phyloP scores from a whole-genome alignment of 2,113 vertebrate species.

The Dinomys branickii region DNA sequence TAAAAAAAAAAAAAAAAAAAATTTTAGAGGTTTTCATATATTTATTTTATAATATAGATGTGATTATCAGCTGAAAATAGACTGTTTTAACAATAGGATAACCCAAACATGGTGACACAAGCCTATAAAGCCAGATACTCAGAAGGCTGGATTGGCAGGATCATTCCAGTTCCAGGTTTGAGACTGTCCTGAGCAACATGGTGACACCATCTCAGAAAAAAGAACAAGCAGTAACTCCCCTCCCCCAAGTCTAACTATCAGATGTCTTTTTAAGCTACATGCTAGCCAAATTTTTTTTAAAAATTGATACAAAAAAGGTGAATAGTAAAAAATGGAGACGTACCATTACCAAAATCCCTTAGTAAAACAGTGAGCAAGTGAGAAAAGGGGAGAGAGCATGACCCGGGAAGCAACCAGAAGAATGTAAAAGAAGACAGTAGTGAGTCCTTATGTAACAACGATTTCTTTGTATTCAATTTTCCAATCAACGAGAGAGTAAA shows the following conservation, averaged over 20 bases:
- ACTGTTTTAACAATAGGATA: not conserved
- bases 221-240: no score
- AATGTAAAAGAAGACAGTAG: not conserved
- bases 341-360: not conserved
- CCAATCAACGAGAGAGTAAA: not conserved
- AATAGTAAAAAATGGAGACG: not conserved
- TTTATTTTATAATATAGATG: not conserved
- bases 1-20: no score
- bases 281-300: not conserved
- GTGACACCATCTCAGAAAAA: not conserved
- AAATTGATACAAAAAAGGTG: not conserved
- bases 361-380: not conserved
- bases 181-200: not conserved
- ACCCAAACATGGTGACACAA: not conserved
- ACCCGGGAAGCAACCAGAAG: not conserved
- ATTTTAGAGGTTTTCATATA: not conserved
- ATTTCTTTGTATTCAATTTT: not conserved
- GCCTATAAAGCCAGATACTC: no score
- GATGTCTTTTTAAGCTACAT: not conserved
- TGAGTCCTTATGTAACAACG: not conserved
- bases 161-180: not conserved
- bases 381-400: not conserved
- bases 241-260: not conserved
- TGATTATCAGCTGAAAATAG: not conserved
- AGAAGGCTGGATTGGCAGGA: not conserved